Percentiles rank a stretch among this genome's conserved stretches.
These are phyloP conservation scores for Anomalospiza imberbis DNA, from an alignment of 2,797 vertebrate species.

Conservation along the genomic window DNA sequence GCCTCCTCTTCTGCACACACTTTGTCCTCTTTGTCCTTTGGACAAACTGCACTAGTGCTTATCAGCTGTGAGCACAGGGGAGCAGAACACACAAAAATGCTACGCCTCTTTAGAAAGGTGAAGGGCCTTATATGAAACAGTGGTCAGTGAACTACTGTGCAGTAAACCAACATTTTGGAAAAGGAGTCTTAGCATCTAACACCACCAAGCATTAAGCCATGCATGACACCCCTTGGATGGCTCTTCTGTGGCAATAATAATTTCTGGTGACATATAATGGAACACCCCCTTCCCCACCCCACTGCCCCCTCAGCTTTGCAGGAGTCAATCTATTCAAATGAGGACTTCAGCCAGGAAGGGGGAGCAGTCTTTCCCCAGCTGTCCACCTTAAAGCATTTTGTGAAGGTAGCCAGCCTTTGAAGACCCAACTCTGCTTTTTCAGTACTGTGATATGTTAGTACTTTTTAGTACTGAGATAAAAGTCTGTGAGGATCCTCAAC, in stretches of 20 bases:
- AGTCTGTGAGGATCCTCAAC: not conserved
- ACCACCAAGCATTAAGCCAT: not conserved
- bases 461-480: not conserved
- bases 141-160: not conserved
- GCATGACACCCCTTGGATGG: fast-evolving
- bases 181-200: not conserved
- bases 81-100: fast-evolving
- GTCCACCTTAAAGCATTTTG: not conserved
- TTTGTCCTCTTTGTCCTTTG: not conserved
- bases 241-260: fast-evolving
- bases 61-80: not conserved
- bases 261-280: not conserved
- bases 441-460: not conserved
- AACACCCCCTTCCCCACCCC: fast-evolving
- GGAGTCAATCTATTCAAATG: not conserved
- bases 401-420: not conserved
- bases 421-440: not conserved
- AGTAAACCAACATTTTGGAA: not conserved
- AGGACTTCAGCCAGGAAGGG: not conserved
- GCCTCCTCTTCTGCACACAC: not conserved
- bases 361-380: not conserved
- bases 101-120: fast-evolving
- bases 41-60: fast-evolving
- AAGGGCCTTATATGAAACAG: not conserved
- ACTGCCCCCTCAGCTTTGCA: too few species aligned